Percentiles rank a stretch among this genome's conserved stretches.
These are phyloP conservation scores for Pseudoatta argentina DNA, from an alignment of 1,140 invertebrate species.

Conservation along the genomic window DNA sequence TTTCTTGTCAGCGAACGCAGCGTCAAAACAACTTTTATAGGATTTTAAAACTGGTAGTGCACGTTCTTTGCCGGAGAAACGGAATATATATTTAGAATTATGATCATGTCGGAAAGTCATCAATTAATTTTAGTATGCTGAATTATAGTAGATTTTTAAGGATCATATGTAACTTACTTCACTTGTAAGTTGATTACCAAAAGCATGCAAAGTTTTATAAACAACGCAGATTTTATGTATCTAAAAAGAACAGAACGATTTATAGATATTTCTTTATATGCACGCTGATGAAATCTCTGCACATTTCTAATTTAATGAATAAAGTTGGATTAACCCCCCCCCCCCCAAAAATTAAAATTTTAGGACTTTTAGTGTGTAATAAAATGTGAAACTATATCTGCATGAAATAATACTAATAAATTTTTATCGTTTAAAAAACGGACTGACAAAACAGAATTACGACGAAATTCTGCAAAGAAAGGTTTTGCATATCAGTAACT, in stretches of 20 bases:
- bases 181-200: not conserved
- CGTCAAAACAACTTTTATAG: conserved; percentile 56
- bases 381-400: not conserved
- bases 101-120: conserved; percentile 16
- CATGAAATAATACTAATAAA: conserved; percentile 3
- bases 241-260: not conserved
- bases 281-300: not conserved
- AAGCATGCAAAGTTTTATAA: not conserved
- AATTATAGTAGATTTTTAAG: not conserved
- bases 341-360: not conserved
- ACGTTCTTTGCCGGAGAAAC: not conserved
- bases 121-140: not conserved
- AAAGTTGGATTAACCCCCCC: not conserved
- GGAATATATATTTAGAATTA: conserved; percentile 33
- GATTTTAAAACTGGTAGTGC: conserved; percentile 59
- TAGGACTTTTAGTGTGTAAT: not conserved
- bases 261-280: not conserved
- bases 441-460: not conserved
- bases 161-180: not conserved
- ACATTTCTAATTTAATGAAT: not conserved
- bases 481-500: conserved; percentile 38
- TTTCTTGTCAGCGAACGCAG: conserved; percentile 43
- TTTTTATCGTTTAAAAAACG: conserved; percentile 13
- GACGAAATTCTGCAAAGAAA: not conserved
- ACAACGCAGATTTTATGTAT: not conserved